Conservation (phyloP, 2,888 invertebrate genomes). For the Oscheius sp. region DNA sequence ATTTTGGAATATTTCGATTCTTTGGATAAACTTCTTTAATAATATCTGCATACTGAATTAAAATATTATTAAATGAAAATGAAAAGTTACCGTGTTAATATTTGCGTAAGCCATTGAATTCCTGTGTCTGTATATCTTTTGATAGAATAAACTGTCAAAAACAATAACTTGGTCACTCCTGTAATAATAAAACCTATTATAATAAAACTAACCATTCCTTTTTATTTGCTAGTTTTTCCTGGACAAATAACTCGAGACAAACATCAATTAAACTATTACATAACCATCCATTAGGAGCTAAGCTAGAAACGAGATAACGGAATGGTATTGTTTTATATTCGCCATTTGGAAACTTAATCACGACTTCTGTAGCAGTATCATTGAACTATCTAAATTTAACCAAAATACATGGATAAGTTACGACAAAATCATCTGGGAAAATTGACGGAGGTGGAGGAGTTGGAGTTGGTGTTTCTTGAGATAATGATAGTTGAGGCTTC, state of each 20-base stretch:
- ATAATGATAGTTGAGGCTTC: no score
- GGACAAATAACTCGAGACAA: neutral
- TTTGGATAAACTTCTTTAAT: constrained; percentile 1
- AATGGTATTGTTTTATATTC: neutral
- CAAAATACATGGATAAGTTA: neutral
- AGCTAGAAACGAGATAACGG: neutral
- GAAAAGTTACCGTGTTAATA: neutral
- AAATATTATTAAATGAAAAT: neutral
- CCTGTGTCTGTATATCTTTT: neutral
- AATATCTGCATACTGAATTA: neutral
- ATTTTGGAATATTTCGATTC: neutral
- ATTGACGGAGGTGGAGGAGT: neutral
- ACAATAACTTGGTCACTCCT: neutral
- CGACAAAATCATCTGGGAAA: neutral
- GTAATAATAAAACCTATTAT: neutral
- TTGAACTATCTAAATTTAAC: neutral
- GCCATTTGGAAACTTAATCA: constrained; percentile 1
- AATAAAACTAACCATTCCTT: neutral
- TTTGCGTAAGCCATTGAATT: neutral
- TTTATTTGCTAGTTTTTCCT: neutral
- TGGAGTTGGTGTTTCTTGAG: no score
- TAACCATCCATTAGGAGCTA: constrained; percentile 2
- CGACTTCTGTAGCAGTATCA: neutral
- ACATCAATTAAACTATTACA: constrained; percentile 1
- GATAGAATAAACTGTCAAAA: constrained; percentile 1